Conservation (phyloP, 2,113 vertebrate species). For the Podarcis muralis region DNA sequence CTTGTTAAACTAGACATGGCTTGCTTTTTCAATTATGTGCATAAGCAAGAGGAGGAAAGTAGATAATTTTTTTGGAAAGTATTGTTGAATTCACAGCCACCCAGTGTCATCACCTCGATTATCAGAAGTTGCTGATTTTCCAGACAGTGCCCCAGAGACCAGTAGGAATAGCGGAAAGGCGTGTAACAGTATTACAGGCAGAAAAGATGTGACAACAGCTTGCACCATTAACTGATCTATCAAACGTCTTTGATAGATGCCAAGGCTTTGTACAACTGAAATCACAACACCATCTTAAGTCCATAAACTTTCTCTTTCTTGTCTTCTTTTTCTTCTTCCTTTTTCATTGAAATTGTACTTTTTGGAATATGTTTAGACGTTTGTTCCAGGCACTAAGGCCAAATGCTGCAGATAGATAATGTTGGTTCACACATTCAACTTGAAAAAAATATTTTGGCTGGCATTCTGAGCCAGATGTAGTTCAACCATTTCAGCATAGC, state of each 20-base stretch:
- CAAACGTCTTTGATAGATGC: slow-evolving; percentile 10
- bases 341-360: slow-evolving; percentile 1
- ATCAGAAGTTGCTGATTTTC: slow-evolving; percentile 16
- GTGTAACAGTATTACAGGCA: neutral
- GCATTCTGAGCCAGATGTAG: neutral
- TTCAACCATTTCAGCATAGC: neutral
- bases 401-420: neutral
- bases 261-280: neutral
- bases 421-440: neutral
- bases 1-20: slow-evolving; percentile 7
- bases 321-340: neutral
- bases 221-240: slow-evolving; percentile 13
- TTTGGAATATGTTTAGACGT: neutral
- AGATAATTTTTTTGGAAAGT: neutral
- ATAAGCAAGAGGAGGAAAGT: neutral
- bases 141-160: slow-evolving; percentile 21
- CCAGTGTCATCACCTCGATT: neutral
- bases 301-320: neutral
- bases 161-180: neutral
- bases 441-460: neutral
- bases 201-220: slow-evolving; percentile 10
- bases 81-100: slow-evolving; percentile 6
- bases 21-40: slow-evolving; percentile 1
- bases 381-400: neutral
- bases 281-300: neutral